Evolutionary conservation across 2,113 vertebrate species (phyloP), one percentile per base, ranked within the genome.

Genomic region (Aspidoscelis tigris): DNA sequence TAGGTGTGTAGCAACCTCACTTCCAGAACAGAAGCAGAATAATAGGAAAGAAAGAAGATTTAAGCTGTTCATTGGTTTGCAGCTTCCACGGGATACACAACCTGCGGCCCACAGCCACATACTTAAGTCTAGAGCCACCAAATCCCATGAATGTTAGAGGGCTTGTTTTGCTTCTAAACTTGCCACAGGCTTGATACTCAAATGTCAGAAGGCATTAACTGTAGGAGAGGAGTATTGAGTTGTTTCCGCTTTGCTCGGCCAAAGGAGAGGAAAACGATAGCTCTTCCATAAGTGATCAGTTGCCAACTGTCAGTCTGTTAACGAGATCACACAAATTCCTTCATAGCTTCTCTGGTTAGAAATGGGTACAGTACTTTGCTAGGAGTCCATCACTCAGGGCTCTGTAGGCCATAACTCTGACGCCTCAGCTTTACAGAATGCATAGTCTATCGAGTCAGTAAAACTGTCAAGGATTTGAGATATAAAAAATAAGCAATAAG

Each of bases 371-470:
- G 20, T 24, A 0, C 26, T 76, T 3, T 7, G 18, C 73, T 82
- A 82, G 81, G 39, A 58, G 41, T 43, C 87, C 33, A 88, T 81
- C 82, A 41, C 47, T 33, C 64, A 65, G 82, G 55, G 53, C n/a
- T 87, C 20, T 65, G 58, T 76, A 81, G 74, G 1, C 64, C n/a
- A 78, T 81, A 75, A 47, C 68, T 83, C 75, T 44, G 50, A 47
- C 68, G 58, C 44, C 84, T 81, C 84, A 69, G 85, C 66, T 89
- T 87, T 86, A 85, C 44, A 18, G 89, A 76, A 92, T 88, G 66
- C 1, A 0, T 66, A 82, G 83, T 39, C 74, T 21, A 58, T 66
- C 75, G 58, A 66, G 70, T 41, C 21, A 65, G 33, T 5, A 14
- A 68, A 82, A 82, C 26, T 47, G 71, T 6, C 2, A 90, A 85